phyloP scores from a whole-genome alignment of 1,140 invertebrate species.

The Drosophila persimilis region DNA sequence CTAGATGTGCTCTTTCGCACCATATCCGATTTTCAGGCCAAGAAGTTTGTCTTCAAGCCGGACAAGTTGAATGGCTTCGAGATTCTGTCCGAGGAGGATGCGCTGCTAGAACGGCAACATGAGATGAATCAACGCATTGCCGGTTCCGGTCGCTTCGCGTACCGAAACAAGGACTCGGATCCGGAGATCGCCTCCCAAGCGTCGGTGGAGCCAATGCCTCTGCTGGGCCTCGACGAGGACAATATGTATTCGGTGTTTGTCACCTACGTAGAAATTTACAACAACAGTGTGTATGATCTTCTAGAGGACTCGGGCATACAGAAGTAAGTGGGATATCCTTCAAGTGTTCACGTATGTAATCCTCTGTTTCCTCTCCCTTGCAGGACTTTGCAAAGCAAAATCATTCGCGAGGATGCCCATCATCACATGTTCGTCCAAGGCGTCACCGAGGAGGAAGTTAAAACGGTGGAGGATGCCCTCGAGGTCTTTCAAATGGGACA shows the following conservation, averaged over 20 bases:
- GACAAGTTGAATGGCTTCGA: conserved; percentile 97
- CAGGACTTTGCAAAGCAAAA: conserved; percentile 84
- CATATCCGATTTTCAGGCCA: conserved; percentile 90
- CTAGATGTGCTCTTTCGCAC: conserved; percentile 97
- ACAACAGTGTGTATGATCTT: conserved; percentile 98
- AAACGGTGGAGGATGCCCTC: conserved; percentile 86
- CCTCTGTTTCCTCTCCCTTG: neutral
- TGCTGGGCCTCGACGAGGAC: conserved; percentile 90
- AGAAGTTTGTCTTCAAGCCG: conserved; percentile 94
- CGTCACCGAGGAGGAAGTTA: conserved; percentile 88
- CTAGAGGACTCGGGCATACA: conserved; percentile 86
- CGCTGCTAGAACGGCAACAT: conserved; percentile 89
- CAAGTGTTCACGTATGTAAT: too few species aligned
- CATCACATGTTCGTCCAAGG: conserved; percentile 88
- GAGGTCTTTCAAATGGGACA: conserved; percentile 89
- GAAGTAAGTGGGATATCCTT: conserved; percentile 54
- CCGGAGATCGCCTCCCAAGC: conserved; percentile 81
- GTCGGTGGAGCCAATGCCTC: conserved; percentile 85
- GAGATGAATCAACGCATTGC: conserved; percentile 83
- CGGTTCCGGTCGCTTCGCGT: conserved; percentile 84
- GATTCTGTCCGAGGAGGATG: conserved; percentile 93
- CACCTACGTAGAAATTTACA: conserved; percentile 98
- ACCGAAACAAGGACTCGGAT: conserved; percentile 78
- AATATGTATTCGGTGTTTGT: conserved; percentile 96
- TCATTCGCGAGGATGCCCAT: conserved; percentile 90